Evolutionary conservation across 2,797 vertebrate genomes (phyloP).

Genomic region (Propithecus perrieri): DNA sequence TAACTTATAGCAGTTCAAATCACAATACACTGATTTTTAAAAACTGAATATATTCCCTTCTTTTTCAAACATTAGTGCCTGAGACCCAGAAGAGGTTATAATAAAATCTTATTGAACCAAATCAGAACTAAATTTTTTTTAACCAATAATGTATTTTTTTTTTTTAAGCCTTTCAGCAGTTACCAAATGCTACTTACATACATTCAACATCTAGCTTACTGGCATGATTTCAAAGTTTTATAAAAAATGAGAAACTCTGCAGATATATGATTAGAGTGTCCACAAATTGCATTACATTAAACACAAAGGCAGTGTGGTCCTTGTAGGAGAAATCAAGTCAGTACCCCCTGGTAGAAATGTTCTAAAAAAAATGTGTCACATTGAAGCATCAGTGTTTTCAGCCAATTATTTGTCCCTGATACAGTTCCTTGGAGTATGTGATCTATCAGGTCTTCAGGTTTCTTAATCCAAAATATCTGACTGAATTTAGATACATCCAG

Average conservation of each 20-base stretch:
- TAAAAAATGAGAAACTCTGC: slow-evolving; percentile 74
- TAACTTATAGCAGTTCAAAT: slow-evolving; percentile 77
- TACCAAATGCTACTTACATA: slow-evolving; percentile 79
- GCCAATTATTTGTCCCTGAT: slow-evolving; percentile 82
- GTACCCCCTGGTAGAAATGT: slow-evolving; percentile 73
- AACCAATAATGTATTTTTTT: slow-evolving; percentile 66
- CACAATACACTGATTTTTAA: slow-evolving; percentile 73
- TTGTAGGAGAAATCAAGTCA: slow-evolving; percentile 76
- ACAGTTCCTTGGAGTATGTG: slow-evolving; percentile 76
- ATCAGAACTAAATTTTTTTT: slow-evolving; percentile 75
- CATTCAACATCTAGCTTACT: slow-evolving; percentile 84
- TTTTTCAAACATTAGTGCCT: slow-evolving; percentile 69
- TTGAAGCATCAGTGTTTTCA: slow-evolving; percentile 81
- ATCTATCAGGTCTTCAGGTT: slow-evolving; percentile 81
- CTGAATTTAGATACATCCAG: slow-evolving; percentile 80
- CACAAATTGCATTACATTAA: slow-evolving; percentile 78
- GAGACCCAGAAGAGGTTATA: slow-evolving; percentile 68
- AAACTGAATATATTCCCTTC: slow-evolving; percentile 66
- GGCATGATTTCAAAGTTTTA: slow-evolving; percentile 79
- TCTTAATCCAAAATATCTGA: slow-evolving; percentile 79
- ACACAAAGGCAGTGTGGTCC: slow-evolving; percentile 83
- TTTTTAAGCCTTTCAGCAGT: slow-evolving; percentile 60
- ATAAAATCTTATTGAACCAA: slow-evolving; percentile 67
- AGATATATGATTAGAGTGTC: slow-evolving; percentile 75
- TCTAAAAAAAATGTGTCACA: slow-evolving; percentile 82